phyloP scores from a whole-genome alignment of 2,797 vertebrate species.

The Oryzias dopingdopingensis region DNA sequence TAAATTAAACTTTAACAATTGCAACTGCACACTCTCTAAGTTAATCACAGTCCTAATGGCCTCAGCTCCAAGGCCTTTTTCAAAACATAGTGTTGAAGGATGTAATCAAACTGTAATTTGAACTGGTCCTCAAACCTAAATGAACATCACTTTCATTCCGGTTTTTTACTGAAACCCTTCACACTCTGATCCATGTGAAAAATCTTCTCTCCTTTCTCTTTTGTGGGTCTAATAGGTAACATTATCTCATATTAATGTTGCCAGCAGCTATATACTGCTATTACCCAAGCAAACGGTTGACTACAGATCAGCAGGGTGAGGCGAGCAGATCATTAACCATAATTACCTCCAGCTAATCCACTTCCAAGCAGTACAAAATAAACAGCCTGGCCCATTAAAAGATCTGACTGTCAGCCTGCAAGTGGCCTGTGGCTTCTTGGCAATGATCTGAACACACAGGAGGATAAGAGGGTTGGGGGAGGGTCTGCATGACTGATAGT shows the following conservation, averaged over 20 bases:
- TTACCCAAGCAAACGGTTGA: slow-evolving; percentile 74
- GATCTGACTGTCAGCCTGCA: slow-evolving; percentile 83
- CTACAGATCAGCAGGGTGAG: slow-evolving; percentile 78
- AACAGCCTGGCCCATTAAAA: slow-evolving; percentile 85
- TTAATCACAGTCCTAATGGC: slow-evolving; percentile 32
- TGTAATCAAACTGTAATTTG: slow-evolving; percentile 52
- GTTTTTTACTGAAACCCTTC: slow-evolving; percentile 41
- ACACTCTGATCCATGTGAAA: slow-evolving; percentile 53
- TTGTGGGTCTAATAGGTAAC: slow-evolving; percentile 72
- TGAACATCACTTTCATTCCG: slow-evolving; percentile 43
- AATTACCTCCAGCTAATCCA: slow-evolving; percentile 87
- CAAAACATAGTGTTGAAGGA: slow-evolving; percentile 45
- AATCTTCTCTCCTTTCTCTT: slow-evolving; percentile 60
- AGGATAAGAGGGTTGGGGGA: slow-evolving; percentile 58
- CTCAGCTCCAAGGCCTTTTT: slow-evolving; percentile 36
- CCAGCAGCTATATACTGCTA: slow-evolving; percentile 61
- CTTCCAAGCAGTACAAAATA: slow-evolving; percentile 82
- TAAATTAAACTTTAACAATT: too few relatives aligned
- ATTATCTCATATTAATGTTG: slow-evolving; percentile 73
- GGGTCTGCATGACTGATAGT: slow-evolving; percentile 50
- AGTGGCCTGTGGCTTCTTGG: slow-evolving; percentile 82
- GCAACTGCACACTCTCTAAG: not conserved
- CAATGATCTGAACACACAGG: slow-evolving; percentile 73
- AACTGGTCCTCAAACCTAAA: slow-evolving; percentile 55
- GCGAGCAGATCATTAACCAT: slow-evolving; percentile 85